Conservation (phyloP, 2,113 vertebrate genomes). For the Gallinago media region DNA sequence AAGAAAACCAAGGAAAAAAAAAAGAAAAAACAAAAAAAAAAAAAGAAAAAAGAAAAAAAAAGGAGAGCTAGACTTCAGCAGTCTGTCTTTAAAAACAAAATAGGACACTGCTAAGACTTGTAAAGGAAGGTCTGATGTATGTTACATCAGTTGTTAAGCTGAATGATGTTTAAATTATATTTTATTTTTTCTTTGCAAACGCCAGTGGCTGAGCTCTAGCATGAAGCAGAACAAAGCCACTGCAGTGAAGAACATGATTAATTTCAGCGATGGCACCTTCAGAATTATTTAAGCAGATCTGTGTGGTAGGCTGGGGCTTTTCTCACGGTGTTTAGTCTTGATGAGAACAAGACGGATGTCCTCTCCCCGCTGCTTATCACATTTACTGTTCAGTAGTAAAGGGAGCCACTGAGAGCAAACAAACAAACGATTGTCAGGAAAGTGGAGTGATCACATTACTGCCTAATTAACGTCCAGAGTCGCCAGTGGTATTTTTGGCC, state of each 20-base stretch:
- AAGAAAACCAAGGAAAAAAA: too few relatives aligned
- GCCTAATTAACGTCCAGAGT: neutral
- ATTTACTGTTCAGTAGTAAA: neutral
- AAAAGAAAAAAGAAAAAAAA: too few relatives aligned
- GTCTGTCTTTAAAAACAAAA: neutral
- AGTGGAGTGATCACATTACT: neutral
- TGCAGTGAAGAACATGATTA: neutral
- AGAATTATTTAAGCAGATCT: conserved; percentile 23
- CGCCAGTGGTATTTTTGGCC: neutral
- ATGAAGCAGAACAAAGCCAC: neutral
- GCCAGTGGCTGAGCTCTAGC: neutral
- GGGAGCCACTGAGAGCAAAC: neutral
- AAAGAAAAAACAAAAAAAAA: too few relatives aligned
- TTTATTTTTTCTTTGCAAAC: neutral
- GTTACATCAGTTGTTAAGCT: neutral
- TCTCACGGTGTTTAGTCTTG: neutral
- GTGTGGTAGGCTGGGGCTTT: neutral
- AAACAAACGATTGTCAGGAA: neutral
- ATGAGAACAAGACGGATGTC: neutral
- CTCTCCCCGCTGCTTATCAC: neutral
- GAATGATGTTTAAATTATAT: neutral
- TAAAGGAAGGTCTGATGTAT: neutral
- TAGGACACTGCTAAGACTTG: neutral
- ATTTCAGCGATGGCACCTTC: neutral
- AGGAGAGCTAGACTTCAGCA: neutral